phyloP scores from a whole-genome alignment of 2,888 invertebrate species.

The Lasioglossum vierecki region DNA sequence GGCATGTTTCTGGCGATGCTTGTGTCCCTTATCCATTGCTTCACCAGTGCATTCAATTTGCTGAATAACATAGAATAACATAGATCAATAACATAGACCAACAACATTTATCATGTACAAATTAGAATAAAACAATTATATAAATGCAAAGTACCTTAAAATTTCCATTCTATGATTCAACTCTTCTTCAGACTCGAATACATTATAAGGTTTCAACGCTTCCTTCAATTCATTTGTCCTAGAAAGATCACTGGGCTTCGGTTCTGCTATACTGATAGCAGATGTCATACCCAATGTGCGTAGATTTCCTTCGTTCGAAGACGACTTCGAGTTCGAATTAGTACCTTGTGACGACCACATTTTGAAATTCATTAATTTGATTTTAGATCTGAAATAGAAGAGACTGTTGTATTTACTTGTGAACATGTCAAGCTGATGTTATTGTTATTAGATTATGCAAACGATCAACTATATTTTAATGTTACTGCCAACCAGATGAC shows the following conservation, averaged over 20 bases:
- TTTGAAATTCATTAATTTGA: conserved; percentile 47
- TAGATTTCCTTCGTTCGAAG: conserved; percentile 86
- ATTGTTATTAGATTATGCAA: conserved; percentile 24
- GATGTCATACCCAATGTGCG: conserved; percentile 96
- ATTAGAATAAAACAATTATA: not conserved
- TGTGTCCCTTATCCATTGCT: conserved; percentile 96
- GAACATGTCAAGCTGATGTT: not conserved
- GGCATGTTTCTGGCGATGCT: conserved; percentile 97
- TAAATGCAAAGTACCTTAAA: conserved; percentile 84
- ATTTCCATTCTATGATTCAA: conserved; percentile 95
- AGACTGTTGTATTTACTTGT: not conserved
- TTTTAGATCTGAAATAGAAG: conserved; percentile 46
- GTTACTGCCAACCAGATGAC: not conserved
- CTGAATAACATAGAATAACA: conserved; percentile 82
- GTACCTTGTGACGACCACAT: conserved; percentile 80
- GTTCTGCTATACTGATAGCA: conserved; percentile 95
- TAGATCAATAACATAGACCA: not conserved
- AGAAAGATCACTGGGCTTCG: conserved; percentile 91
- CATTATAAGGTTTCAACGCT: conserved; percentile 91
- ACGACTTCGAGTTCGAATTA: conserved; percentile 81
- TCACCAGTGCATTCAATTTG: conserved; percentile 95
- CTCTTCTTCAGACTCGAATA: conserved; percentile 96
- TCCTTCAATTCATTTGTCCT: conserved; percentile 92
- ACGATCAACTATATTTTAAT: not conserved
- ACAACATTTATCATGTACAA: not conserved